A percentile compares a stretch with the other conserved stretches of the same genome.
These are phyloP conservation scores for Trichechus manatus DNA, from an alignment of 2,113 vertebrate genomes.

Conservation along the genomic window DNA sequence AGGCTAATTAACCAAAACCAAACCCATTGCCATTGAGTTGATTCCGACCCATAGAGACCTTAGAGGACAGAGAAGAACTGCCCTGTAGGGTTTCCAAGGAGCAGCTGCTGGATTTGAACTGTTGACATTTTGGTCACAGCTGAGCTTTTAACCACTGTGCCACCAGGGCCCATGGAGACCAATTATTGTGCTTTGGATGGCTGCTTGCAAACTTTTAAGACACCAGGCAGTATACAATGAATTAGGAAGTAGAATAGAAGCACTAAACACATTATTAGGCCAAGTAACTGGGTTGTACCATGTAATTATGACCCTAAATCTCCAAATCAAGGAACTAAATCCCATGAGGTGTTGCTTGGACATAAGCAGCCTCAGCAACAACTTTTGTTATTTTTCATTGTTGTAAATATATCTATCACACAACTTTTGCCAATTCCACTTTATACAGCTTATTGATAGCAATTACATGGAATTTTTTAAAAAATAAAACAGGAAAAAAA, in stretches of 20 bases:
- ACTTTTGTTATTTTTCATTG: background rate
- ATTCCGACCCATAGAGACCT: no score
- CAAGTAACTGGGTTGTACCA: background rate
- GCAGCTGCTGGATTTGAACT: no score
- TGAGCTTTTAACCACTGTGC: no score
- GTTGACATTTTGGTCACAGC: no score
- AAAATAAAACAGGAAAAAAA: background rate
- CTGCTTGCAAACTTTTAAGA: background rate
- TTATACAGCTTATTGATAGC: background rate
- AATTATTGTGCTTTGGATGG: background rate
- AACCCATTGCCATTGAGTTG: no score
- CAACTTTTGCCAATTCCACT: background rate
- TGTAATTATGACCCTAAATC: background rate
- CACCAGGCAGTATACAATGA: background rate
- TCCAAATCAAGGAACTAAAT: background rate
- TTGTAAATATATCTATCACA: background rate
- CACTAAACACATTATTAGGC: no score
- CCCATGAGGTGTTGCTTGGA: background rate
- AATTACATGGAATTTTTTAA: background rate
- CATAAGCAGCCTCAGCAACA: background rate
- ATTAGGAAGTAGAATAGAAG: background rate
- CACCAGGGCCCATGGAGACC: background rate
- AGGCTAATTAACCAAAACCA: no score
- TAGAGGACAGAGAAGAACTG: no score
- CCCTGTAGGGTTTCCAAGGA: no score